phyloP scores from a whole-genome alignment of 2,888 invertebrate genomes.

The Sesamia inferens region DNA sequence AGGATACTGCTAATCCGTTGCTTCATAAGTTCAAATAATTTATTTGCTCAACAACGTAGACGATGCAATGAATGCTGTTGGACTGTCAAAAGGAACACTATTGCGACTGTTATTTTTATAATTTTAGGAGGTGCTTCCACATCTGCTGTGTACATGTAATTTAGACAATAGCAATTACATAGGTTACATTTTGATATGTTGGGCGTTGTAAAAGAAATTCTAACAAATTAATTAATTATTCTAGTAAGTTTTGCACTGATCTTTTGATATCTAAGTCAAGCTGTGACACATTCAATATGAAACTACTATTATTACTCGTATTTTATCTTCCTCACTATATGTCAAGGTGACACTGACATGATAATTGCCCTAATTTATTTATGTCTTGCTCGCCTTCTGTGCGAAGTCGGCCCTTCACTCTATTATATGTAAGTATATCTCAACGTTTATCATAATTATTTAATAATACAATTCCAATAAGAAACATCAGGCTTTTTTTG shows the following conservation, averaged over 20 bases:
- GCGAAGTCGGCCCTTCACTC: conserved; percentile 71
- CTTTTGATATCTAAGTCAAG: conserved; percentile 31
- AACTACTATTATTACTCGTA: conserved; percentile 35
- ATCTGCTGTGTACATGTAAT: background rate
- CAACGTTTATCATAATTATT: conserved; percentile 57
- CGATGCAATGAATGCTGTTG: no score
- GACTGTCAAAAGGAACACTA: no score
- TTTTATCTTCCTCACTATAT: conserved; percentile 63
- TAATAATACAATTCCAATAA: conserved; percentile 33
- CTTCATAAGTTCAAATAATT: background rate
- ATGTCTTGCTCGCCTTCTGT: conserved; percentile 74
- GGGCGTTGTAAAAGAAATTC: conserved; percentile 4
- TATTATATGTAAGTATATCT: conserved; percentile 66
- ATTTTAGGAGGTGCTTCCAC: background rate
- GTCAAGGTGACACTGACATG: conserved; percentile 78
- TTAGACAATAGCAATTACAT: background rate
- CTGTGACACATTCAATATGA: conserved; percentile 30
- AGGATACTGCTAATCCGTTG: background rate
- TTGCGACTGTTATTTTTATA: no score
- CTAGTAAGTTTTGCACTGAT: conserved; percentile 18
- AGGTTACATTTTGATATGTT: background rate
- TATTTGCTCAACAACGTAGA: no score
- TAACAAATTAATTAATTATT: conserved; percentile 17
- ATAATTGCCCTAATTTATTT: conserved; percentile 81
- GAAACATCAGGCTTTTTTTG: conserved; percentile 26